These are phyloP conservation scores for Manis crassicaudata DNA, from an alignment of 2,797 vertebrate genomes.

Conservation along the genomic window DNA sequence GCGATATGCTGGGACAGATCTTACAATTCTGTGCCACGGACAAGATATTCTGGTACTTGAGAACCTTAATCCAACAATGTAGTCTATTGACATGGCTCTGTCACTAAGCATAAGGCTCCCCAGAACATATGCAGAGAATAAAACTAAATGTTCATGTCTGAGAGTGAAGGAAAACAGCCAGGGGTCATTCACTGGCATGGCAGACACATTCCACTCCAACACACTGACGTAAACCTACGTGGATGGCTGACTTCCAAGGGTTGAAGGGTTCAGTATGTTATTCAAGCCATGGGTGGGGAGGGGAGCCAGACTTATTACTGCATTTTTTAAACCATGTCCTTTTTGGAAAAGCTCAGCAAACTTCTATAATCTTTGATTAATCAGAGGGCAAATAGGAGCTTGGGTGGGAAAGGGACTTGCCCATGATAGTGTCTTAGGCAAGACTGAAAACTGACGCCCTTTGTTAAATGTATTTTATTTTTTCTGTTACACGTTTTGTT, in stretches of 20 bases:
- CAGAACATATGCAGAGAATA: background rate
- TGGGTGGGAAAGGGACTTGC: background rate
- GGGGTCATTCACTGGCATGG: background rate
- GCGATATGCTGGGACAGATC: background rate
- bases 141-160: background rate
- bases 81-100: background rate
- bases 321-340: background rate
- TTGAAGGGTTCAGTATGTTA: background rate
- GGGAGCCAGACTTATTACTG: background rate
- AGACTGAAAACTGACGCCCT: background rate
- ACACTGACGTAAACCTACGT: accelerated
- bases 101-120: background rate
- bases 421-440: background rate
- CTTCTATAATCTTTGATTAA: background rate
- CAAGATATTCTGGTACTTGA: slow-evolving; percentile 38
- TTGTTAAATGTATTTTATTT: background rate
- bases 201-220: background rate
- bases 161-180: background rate
- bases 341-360: background rate
- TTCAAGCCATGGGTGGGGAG: background rate
- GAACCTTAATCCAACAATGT: slow-evolving; percentile 37
- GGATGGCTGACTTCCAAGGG: too few relatives aligned
- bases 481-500: background rate
- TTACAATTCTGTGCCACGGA: slow-evolving; percentile 26
- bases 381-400: background rate